phyloP scores from a whole-genome alignment of 2,113 vertebrate species.

The Arenaria interpres region DNA sequence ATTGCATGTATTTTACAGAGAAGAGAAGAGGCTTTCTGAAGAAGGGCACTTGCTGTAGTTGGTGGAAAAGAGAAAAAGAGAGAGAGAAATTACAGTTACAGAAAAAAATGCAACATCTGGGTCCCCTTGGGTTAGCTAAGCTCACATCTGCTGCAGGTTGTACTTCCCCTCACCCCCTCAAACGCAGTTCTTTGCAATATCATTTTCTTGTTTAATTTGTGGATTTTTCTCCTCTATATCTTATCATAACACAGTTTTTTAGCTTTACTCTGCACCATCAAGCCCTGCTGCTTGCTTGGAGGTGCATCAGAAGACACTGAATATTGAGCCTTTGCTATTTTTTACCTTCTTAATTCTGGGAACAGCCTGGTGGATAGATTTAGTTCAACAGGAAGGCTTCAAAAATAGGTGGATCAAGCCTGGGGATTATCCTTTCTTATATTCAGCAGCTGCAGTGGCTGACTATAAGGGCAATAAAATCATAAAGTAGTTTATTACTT shows the following conservation, averaged over 20 bases:
- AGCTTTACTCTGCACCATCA: neutral
- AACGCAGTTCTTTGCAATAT: neutral
- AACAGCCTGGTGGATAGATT: neutral
- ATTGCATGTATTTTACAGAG: neutral
- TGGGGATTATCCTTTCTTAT: neutral
- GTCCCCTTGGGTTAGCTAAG: neutral
- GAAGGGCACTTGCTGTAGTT: neutral
- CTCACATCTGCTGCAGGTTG: neutral
- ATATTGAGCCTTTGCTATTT: neutral
- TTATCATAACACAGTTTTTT: accelerated
- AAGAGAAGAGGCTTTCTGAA: neutral
- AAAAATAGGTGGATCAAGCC: neutral
- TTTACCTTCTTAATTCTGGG: neutral
- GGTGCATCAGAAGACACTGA: neutral
- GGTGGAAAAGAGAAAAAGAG: neutral
- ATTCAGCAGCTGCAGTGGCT: neutral
- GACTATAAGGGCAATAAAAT: neutral
- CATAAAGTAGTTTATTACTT: neutral
- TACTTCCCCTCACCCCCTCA: neutral
- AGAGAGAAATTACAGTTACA: neutral
- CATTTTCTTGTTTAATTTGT: neutral
- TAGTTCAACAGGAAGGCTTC: neutral
- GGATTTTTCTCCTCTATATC: neutral
- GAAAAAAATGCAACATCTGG: neutral
- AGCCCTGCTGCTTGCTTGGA: neutral